A percentile compares a stretch with the other conserved stretches of the same genome.
Evolutionary conservation across 2,113 vertebrate genomes (phyloP).

Genomic region (Glareola pratincola): DNA sequence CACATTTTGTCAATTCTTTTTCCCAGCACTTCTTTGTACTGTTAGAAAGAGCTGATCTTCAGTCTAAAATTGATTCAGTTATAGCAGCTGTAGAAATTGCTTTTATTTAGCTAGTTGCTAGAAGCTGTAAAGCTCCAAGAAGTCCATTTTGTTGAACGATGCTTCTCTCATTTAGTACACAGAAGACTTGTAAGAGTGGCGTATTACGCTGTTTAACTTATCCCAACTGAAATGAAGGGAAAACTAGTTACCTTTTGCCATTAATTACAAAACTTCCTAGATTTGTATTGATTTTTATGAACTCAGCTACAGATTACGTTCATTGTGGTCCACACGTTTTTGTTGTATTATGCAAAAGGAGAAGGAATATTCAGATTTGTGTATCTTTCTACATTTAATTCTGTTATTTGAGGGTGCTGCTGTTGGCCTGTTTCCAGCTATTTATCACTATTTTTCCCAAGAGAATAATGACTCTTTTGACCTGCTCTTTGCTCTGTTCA

Average conservation of each 20-base stretch:
- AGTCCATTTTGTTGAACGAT: not conserved
- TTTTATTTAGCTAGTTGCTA: not conserved
- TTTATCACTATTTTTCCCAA: not conserved
- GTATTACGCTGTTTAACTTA: not conserved
- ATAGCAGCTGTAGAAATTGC: not conserved
- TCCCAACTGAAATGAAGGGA: not conserved
- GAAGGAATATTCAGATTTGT: not conserved
- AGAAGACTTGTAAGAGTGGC: not conserved
- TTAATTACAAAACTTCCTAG: not conserved
- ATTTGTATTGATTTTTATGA: not conserved
- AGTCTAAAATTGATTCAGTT: not conserved
- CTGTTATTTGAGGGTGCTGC: not conserved
- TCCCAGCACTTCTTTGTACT: not conserved
- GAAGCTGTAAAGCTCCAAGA: not conserved
- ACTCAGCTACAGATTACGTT: not conserved
- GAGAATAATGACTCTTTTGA: not conserved
- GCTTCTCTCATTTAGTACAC: not conserved
- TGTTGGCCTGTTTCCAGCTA: not conserved
- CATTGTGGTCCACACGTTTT: not conserved
- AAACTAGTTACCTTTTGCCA: not conserved
- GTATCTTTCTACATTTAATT: not conserved
- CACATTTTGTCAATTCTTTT: not conserved
- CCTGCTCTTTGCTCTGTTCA: not conserved
- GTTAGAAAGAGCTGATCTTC: not conserved
- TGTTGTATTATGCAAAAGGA: not conserved